Conservation (phyloP, 2,888 invertebrate genomes). For the Platycheirus albimanus region DNA sequence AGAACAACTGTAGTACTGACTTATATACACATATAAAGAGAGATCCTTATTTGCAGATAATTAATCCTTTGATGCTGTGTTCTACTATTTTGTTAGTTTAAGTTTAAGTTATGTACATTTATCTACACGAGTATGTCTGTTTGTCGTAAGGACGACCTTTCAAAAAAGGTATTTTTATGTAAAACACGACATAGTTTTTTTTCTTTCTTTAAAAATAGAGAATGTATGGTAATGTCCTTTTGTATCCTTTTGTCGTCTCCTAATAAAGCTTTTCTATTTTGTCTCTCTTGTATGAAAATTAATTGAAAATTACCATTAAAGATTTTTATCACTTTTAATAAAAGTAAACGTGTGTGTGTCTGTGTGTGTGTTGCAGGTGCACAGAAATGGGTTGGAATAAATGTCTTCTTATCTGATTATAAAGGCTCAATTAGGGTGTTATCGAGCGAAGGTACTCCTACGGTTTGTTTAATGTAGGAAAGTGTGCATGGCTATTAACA, state of each 20-base stretch:
- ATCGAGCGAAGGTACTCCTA: background rate
- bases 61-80: slow-evolving; percentile 33
- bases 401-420: slow-evolving; percentile 56
- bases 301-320: slow-evolving; percentile 66
- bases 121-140: background rate
- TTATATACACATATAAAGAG: too few relatives aligned
- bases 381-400: slow-evolving; percentile 55
- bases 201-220: too few relatives aligned
- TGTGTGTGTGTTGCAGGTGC: slow-evolving; percentile 39
- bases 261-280: background rate
- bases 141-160: too few relatives aligned
- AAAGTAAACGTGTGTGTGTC: too few relatives aligned
- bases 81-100: too few relatives aligned
- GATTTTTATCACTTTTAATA: slow-evolving; percentile 50
- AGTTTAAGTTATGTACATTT: too few relatives aligned
- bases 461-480: background rate
- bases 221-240: too few relatives aligned
- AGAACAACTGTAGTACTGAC: slow-evolving; percentile 2
- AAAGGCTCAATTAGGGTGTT: slow-evolving; percentile 31
- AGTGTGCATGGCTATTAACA: slow-evolving; percentile 23
- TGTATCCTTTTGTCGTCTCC: background rate
- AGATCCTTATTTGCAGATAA: slow-evolving; percentile 13
- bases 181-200: too few relatives aligned
- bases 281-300: slow-evolving; percentile 32
- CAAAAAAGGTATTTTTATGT: too few relatives aligned